Conservation (phyloP, 1,140 invertebrate genomes). For the Conus ventricosus region DNA sequence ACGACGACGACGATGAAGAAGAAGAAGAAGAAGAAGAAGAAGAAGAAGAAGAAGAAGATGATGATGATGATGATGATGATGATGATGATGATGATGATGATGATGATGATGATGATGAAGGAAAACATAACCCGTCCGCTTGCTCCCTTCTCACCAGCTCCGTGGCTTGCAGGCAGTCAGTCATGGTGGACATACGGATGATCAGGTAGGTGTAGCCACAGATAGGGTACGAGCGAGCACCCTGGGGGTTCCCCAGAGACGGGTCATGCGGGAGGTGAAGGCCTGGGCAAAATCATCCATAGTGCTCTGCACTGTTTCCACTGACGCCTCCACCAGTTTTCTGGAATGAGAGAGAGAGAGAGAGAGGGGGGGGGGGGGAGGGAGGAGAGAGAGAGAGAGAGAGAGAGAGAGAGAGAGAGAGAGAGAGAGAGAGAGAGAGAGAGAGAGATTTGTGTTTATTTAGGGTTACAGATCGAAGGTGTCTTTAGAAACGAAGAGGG, state of each 20-base stretch:
- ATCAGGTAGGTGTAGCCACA: constrained; percentile 61
- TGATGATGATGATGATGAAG: neutral
- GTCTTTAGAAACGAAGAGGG: too few species aligned
- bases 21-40: neutral
- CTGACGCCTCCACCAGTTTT: constrained; percentile 8
- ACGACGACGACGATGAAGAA: neutral
- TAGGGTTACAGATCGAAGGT: too few species aligned
- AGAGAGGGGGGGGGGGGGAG: too few species aligned
- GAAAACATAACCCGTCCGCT: neutral
- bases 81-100: neutral
- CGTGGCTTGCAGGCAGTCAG: constrained; percentile 49
- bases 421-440: too few species aligned
- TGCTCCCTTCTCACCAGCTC: constrained; percentile 46
- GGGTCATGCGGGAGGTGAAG: constrained; percentile 34
- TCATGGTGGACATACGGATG: constrained; percentile 44
- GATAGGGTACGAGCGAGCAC: constrained; percentile 55
- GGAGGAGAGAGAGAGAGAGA: too few species aligned
- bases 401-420: too few species aligned
- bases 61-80: neutral
- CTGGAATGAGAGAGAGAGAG: neutral
- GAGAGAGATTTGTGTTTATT: too few species aligned
- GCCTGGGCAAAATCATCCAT: constrained; percentile 47
- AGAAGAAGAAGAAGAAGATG: neutral
- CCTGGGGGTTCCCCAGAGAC: constrained; percentile 39
- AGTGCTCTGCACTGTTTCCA: constrained; percentile 42